Conservation (phyloP, 1,140 invertebrate species). For the Brevipalpus yothersi region DNA sequence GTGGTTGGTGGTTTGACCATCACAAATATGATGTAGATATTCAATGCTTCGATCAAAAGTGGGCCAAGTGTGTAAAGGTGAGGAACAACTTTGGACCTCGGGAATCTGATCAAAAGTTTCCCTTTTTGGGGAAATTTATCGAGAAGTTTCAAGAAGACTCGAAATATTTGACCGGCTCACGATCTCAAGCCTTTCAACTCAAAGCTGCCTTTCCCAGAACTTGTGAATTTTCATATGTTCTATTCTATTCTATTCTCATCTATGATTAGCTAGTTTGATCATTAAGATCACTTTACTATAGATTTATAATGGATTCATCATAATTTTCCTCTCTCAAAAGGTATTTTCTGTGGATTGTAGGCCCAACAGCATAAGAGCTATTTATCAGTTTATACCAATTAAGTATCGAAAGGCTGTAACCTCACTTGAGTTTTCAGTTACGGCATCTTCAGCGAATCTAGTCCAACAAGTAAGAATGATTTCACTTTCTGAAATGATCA, state of each 20-base stretch:
- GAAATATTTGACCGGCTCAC: no score
- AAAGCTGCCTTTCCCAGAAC: no score
- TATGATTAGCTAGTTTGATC: no score
- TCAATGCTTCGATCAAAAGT: conserved; percentile 12
- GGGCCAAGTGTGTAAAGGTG: conserved; percentile 13
- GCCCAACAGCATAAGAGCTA: conserved; percentile 11
- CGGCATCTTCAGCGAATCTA: conserved; percentile 11
- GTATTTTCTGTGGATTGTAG: conserved; percentile 13
- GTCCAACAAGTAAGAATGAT: conserved; percentile 10
- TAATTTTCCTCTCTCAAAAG: conserved; percentile 6
- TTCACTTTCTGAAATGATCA: not conserved
- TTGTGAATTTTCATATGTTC: no score
- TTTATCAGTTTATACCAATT: conserved; percentile 14
- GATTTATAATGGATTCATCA: no score
- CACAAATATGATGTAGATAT: conserved; percentile 11
- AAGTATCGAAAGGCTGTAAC: conserved; percentile 1
- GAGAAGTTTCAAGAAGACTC: not conserved
- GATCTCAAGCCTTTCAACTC: no score
- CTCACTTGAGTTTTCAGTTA: conserved; percentile 10
- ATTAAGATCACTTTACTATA: no score
- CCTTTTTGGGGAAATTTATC: not conserved
- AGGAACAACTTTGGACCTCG: not conserved
- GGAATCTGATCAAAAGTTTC: not conserved
- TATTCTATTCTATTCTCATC: no score
- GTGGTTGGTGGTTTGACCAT: conserved; percentile 16